A percentile compares a stretch with the other conserved stretches of the same genome.
Conservation (phyloP, 2,113 vertebrate species). For the Sakesphorus luctuosus region DNA sequence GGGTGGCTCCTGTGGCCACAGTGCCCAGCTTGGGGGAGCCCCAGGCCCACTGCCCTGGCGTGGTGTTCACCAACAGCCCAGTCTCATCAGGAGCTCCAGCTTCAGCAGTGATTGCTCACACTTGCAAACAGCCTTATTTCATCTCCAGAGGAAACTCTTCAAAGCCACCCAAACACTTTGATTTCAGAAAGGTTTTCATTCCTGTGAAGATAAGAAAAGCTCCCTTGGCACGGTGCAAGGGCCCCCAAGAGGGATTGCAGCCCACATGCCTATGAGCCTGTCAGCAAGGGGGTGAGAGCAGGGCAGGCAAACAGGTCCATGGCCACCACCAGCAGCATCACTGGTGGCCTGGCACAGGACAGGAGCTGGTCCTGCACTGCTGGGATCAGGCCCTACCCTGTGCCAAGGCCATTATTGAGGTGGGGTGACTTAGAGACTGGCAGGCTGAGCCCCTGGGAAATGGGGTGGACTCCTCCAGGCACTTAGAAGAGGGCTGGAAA, state of each 20-base stretch:
- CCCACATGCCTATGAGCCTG: background rate
- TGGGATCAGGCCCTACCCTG: background rate
- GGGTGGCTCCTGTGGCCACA: background rate
- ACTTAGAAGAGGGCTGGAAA: rapidly evolving
- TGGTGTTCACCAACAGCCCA: background rate
- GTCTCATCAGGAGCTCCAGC: background rate
- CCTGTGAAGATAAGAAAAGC: slow-evolving; percentile 42
- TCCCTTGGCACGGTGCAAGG: background rate
- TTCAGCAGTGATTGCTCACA: rapidly evolving
- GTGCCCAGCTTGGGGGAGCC: background rate
- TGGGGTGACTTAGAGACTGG: background rate
- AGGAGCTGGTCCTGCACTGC: background rate
- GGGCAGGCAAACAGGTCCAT: background rate
- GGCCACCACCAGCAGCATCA: background rate
- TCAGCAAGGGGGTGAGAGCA: background rate
- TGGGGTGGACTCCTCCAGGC: background rate
- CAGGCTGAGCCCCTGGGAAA: background rate
- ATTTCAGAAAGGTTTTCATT: slow-evolving; percentile 41
- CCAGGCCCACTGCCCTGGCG: background rate
- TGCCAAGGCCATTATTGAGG: rapidly evolving
- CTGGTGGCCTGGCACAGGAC: background rate
- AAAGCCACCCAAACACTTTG: slow-evolving; percentile 55
- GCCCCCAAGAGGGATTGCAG: background rate
- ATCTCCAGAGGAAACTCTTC: slow-evolving; percentile 49
- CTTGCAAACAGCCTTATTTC: background rate